Conservation (phyloP, 1,140 invertebrate genomes). For the Lepidotrigona ventralis region DNA sequence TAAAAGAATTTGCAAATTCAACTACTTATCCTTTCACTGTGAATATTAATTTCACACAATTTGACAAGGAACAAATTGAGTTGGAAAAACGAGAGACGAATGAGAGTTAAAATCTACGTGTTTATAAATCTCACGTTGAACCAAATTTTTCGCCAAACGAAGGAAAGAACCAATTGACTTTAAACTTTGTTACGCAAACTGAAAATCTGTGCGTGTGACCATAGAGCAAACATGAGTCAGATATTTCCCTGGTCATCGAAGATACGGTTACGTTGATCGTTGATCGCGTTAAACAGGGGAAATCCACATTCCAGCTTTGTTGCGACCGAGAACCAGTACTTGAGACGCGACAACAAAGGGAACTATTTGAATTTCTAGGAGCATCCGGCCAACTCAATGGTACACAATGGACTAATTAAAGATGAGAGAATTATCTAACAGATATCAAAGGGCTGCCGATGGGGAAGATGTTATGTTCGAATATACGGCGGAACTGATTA, state of each 20-base stretch:
- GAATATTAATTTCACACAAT: too few species aligned
- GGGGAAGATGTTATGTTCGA: constrained; percentile 5
- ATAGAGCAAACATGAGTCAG: not conserved
- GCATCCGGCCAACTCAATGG: not conserved
- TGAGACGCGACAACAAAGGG: constrained; percentile 14
- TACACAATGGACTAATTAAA: constrained; percentile 33
- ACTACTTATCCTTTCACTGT: too few species aligned
- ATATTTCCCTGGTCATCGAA: not conserved
- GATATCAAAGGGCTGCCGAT: not conserved
- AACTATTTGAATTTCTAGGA: constrained; percentile 26
- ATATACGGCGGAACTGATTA: not conserved
- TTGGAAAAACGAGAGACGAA: too few species aligned
- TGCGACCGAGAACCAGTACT: constrained; percentile 3
- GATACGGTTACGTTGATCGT: constrained; percentile 5
- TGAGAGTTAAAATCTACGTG: too few species aligned
- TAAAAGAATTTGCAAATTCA: too few species aligned
- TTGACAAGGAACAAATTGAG: too few species aligned
- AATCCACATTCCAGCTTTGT: constrained; percentile 26
- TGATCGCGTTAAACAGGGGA: not conserved
- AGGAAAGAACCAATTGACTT: not conserved
- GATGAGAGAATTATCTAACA: constrained; percentile 17
- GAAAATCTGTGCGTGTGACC: not conserved
- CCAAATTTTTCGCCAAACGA: not conserved
- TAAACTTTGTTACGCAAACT: too few species aligned
- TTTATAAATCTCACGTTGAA: not conserved